These are phyloP conservation scores for Drosophila persimilis DNA, from an alignment of 1,140 invertebrate species.

Conservation along the genomic window DNA sequence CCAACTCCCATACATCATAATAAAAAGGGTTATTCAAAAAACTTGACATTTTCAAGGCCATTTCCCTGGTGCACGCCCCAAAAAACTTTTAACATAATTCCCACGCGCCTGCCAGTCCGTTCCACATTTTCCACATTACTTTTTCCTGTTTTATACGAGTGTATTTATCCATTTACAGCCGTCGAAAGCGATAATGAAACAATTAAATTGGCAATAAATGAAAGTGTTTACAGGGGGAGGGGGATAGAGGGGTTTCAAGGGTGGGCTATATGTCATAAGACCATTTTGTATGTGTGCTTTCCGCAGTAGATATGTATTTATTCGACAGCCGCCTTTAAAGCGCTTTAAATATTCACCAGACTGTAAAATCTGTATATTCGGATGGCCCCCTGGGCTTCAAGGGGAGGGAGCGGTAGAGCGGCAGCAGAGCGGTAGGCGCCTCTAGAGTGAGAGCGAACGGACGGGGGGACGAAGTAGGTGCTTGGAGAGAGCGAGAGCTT, in stretches of 20 bases:
- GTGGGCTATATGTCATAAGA: not conserved
- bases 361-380: slow-evolving; percentile 40
- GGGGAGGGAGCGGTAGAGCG: slow-evolving; percentile 16
- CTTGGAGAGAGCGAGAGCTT: slow-evolving; percentile 17
- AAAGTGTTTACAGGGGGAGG: not conserved
- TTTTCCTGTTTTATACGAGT: not conserved
- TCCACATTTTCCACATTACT: no score
- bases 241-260: not conserved
- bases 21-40: no score
- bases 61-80: no score
- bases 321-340: slow-evolving; percentile 32
- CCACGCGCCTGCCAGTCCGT: not conserved
- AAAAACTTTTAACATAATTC: not conserved
- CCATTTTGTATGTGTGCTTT: not conserved
- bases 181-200: slow-evolving; percentile 2
- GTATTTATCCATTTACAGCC: not conserved
- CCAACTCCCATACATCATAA: no score
- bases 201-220: slow-evolving; percentile 21
- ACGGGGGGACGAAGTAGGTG: slow-evolving; percentile 38
- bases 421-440: slow-evolving; percentile 20
- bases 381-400: not conserved
- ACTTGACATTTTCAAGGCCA: no score
- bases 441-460: not conserved
- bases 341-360: slow-evolving; percentile 61
- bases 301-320: slow-evolving; percentile 1